phyloP scores from a whole-genome alignment of 2,888 invertebrate species.

The Thysanoteuthis rhombus region DNA sequence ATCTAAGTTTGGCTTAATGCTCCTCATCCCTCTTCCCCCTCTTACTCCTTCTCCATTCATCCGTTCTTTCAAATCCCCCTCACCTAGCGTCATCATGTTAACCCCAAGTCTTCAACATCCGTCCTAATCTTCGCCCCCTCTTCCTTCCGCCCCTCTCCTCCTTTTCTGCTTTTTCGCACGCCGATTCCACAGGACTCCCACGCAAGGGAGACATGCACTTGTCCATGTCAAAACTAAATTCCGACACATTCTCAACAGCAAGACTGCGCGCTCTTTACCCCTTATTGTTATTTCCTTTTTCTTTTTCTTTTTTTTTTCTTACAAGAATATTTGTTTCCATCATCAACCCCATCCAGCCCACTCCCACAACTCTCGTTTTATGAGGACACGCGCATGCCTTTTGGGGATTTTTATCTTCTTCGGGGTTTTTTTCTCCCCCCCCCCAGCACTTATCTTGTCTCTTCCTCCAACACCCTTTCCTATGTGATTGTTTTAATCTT shows the following conservation, averaged over 20 bases:
- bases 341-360: neutral
- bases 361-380: neutral
- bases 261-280: neutral
- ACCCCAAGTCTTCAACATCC: neutral
- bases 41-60: neutral
- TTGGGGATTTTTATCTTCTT: neutral
- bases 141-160: neutral
- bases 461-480: neutral
- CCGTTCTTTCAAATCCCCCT: neutral
- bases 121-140: neutral
- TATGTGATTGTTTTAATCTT: neutral
- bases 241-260: neutral
- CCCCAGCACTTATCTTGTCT: neutral
- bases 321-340: neutral
- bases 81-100: neutral
- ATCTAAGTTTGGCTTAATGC: neutral
- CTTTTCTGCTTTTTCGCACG: neutral
- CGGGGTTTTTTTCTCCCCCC: neutral
- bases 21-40: neutral
- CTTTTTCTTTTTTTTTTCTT: neutral
- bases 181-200: neutral
- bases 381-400: constrained; percentile 12
- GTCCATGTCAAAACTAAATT: neutral
- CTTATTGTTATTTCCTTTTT: neutral
- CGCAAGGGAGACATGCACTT: constrained; percentile 12